Evolutionary conservation across 1,140 invertebrate genomes (phyloP).

Genomic region (Drosophila mojavensis): DNA sequence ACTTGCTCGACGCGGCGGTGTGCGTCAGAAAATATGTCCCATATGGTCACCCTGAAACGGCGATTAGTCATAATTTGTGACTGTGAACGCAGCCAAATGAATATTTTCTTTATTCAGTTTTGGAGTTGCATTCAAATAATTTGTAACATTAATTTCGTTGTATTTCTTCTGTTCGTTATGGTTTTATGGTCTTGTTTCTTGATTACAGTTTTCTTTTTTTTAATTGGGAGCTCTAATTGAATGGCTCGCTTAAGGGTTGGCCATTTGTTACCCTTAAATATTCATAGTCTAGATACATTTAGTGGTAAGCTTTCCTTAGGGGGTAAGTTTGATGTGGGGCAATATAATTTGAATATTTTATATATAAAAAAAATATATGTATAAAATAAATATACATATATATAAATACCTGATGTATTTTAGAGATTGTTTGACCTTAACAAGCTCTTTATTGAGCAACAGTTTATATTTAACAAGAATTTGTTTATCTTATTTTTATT

Average conservation of each 20-base stretch:
- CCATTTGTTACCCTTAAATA: slow-evolving; percentile 32
- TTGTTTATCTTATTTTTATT: neutral
- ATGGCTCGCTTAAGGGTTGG: slow-evolving; percentile 30
- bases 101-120: slow-evolving; percentile 4
- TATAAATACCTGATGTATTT: no score
- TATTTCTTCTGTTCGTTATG: slow-evolving; percentile 20
- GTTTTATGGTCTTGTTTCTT: slow-evolving; percentile 43
- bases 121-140: slow-evolving; percentile 31
- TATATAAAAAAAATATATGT: neutral
- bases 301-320: neutral
- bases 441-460: no score
- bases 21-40: slow-evolving; percentile 34
- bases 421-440: no score
- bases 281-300: neutral
- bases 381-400: no score
- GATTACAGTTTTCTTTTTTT: slow-evolving; percentile 15
- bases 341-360: neutral
- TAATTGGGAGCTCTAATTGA: slow-evolving; percentile 34
- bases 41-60: slow-evolving; percentile 44
- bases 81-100: slow-evolving; percentile 8
- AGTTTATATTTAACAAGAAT: no score
- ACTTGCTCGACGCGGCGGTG: slow-evolving; percentile 8
- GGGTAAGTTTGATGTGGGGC: neutral
- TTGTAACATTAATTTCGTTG: slow-evolving; percentile 30
- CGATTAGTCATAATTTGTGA: slow-evolving; percentile 55